Conservation (phyloP, 1,140 invertebrate species). For the Drosophila oshimai region DNA sequence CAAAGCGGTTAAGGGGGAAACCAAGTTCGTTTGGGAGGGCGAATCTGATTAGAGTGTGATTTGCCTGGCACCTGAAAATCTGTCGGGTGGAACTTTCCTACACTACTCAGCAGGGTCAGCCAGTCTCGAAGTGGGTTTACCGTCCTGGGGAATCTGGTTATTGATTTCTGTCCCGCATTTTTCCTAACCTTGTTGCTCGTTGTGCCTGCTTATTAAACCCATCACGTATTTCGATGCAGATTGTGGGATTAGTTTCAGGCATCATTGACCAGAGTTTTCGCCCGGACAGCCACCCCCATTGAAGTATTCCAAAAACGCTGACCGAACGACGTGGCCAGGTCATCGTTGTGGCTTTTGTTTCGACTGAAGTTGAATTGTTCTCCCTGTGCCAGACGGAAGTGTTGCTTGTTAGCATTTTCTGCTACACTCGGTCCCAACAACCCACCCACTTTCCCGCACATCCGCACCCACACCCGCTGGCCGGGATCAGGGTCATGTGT, state of each 20-base stretch:
- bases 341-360: constrained; percentile 68
- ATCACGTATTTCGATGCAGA: constrained; percentile 75
- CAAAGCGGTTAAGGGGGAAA: constrained; percentile 83
- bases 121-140: constrained; percentile 3
- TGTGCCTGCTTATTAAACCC: constrained; percentile 63
- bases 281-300: neutral
- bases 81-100: neutral
- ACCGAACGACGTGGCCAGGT: constrained; percentile 34
- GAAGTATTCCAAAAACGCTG: constrained; percentile 45
- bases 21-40: constrained; percentile 26
- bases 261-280: constrained; percentile 42
- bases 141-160: constrained; percentile 4
- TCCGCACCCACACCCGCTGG: neutral
- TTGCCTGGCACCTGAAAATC: neutral
- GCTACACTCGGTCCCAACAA: constrained; percentile 4
- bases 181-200: neutral
- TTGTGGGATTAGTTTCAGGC: constrained; percentile 77
- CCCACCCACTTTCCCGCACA: neutral
- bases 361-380: constrained; percentile 49
- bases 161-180: constrained; percentile 10
- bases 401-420: constrained; percentile 53
- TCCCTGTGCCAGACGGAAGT: constrained; percentile 34
- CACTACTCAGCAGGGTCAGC: neutral
- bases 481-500: constrained; percentile 44
- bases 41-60: constrained; percentile 13